Percentiles rank a stretch among this genome's conserved stretches.
These are phyloP conservation scores for Limonius californicus DNA, from an alignment of 1,140 invertebrate species.

Conservation along the genomic window DNA sequence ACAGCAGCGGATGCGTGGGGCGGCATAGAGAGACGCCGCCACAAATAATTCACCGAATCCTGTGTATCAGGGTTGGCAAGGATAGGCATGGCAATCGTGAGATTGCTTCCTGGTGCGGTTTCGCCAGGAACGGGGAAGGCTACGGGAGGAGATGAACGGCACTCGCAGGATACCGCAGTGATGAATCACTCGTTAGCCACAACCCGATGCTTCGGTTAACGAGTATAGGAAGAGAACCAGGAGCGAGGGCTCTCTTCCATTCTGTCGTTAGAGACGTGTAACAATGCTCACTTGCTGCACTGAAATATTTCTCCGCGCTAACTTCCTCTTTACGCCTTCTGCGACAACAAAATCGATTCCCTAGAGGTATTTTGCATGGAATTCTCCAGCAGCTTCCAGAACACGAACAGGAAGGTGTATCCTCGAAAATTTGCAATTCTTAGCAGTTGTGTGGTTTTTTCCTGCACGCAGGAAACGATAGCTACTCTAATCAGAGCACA, in stretches of 20 bases:
- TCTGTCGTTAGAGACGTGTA: constrained; percentile 5
- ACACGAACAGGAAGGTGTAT: too few relatives aligned
- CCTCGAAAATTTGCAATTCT: too few relatives aligned
- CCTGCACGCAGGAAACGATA: too few relatives aligned
- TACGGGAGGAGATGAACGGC: constrained; percentile 21
- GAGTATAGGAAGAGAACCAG: constrained; percentile 10
- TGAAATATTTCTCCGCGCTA: background rate
- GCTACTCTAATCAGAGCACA: too few relatives aligned
- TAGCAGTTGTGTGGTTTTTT: too few relatives aligned
- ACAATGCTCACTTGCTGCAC: constrained; percentile 6
- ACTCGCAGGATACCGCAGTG: constrained; percentile 23
- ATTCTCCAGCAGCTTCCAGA: too few relatives aligned
- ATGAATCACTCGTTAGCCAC: constrained; percentile 28
- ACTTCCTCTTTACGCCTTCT: too few relatives aligned
- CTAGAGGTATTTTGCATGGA: too few relatives aligned
- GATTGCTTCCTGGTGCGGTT: constrained; percentile 14
- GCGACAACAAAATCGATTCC: too few relatives aligned
- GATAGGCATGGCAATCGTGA: constrained; percentile 13
- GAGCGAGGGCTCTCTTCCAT: constrained; percentile 2
- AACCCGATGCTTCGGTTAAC: constrained; percentile 24
- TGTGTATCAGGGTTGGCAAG: constrained; percentile 13
- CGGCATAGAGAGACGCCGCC: background rate
- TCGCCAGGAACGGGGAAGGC: constrained; percentile 11
- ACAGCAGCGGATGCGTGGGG: background rate
- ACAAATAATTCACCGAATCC: constrained; percentile 12